phyloP scores from a whole-genome alignment of 2,888 invertebrate genomes.

The Eupithecia exiguata region DNA sequence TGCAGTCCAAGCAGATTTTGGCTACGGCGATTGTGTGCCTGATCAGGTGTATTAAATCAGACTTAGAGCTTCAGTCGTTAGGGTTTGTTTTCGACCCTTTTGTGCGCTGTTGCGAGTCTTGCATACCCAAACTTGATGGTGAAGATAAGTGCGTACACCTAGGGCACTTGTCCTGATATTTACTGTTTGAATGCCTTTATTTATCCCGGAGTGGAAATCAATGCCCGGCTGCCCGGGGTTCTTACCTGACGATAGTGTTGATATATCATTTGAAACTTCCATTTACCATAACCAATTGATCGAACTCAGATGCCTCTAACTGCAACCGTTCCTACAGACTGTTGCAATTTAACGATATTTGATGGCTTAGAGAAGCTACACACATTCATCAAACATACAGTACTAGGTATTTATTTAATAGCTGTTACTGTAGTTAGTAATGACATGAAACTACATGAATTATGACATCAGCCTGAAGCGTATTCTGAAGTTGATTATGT shows the following conservation, averaged over 20 bases:
- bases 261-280: not conserved
- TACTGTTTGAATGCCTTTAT: not conserved
- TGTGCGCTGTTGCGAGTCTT: no score
- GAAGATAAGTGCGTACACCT: no score
- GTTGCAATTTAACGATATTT: not conserved
- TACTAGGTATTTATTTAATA: not conserved
- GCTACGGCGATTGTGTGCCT: no score
- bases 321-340: not conserved
- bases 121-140: no score
- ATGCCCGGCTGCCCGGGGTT: not conserved
- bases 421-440: not conserved
- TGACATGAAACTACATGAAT: not conserved
- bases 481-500: not conserved
- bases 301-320: not conserved
- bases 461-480: not conserved
- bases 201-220: not conserved
- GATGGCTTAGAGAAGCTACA: not conserved
- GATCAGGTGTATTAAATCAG: no score
- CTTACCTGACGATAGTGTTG: not conserved
- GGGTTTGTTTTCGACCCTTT: no score
- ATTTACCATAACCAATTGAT: not conserved
- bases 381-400: not conserved
- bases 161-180: not conserved
- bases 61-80: no score
- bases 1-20: no score